Evolutionary conservation across 2,888 invertebrate genomes (phyloP).

Genomic region (Mimachlamys varia): DNA sequence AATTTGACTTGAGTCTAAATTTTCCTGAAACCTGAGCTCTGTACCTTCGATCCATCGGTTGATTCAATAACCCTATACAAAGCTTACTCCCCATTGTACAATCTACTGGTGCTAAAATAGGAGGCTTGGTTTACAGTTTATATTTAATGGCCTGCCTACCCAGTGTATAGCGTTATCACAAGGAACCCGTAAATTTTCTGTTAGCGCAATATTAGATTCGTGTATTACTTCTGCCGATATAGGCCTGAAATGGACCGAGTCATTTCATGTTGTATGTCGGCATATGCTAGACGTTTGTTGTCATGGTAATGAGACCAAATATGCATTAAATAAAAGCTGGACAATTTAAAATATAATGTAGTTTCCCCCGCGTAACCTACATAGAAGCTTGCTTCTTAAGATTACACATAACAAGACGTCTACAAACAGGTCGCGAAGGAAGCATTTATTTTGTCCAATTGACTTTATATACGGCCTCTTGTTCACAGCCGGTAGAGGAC

Average conservation of each 20-base stretch:
- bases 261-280: neutral
- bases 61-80: neutral
- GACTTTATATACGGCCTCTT: conserved; percentile 8
- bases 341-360: neutral
- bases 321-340: neutral
- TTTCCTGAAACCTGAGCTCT: neutral
- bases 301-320: conserved; percentile 6
- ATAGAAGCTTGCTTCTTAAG: neutral
- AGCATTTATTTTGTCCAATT: neutral
- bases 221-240: neutral
- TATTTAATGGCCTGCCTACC: neutral
- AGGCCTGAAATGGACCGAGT: neutral
- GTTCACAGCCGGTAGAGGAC: neutral
- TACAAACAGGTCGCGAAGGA: neutral
- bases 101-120: neutral
- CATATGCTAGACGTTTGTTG: conserved; percentile 5
- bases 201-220: neutral
- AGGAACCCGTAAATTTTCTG: neutral
- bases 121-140: neutral
- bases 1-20: neutral
- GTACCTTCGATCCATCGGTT: neutral
- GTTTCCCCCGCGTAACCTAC: neutral
- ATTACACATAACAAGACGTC: neutral
- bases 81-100: neutral
- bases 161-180: neutral